phyloP scores from a whole-genome alignment of 2,888 invertebrate species.

The Chrysolina oricalcia region DNA sequence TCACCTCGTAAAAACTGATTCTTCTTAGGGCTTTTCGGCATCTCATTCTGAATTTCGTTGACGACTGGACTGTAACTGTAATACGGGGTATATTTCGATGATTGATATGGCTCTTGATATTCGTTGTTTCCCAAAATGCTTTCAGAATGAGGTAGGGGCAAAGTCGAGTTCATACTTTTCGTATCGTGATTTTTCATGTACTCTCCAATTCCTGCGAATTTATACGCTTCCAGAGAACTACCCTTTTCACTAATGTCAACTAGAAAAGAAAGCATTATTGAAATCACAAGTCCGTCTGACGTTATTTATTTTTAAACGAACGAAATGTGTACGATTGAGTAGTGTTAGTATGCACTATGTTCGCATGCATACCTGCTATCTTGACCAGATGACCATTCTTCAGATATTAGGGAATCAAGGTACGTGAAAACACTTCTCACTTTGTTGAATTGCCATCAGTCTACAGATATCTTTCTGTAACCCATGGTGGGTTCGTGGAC shows the following conservation, averaged over 20 bases:
- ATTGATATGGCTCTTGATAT: constrained; percentile 87
- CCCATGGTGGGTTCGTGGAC: no score
- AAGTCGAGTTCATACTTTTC: constrained; percentile 73
- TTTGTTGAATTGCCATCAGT: no score
- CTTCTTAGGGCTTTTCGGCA: constrained; percentile 72
- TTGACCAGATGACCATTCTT: no score
- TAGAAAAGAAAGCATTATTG: constrained; percentile 7
- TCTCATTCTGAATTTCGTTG: constrained; percentile 81
- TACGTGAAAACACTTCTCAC: no score
- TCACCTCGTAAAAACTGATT: constrained; percentile 65
- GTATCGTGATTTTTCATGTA: constrained; percentile 75
- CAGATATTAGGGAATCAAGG: no score
- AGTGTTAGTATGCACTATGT: no score
- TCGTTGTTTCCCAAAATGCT: constrained; percentile 80
- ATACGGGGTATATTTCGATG: constrained; percentile 83
- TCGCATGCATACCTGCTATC: no score
- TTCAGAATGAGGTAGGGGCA: constrained; percentile 74
- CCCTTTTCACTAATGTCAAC: constrained; percentile 50
- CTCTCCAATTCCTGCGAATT: constrained; percentile 77
- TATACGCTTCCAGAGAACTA: constrained; percentile 74
- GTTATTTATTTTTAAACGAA: no score
- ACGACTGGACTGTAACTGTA: constrained; percentile 85
- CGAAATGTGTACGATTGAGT: no score
- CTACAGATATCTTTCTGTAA: no score
- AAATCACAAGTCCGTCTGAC: no score